These are phyloP conservation scores for Poeciliopsis paucimaculata DNA, from an alignment of 2,797 vertebrate species.

Conservation along the genomic window DNA sequence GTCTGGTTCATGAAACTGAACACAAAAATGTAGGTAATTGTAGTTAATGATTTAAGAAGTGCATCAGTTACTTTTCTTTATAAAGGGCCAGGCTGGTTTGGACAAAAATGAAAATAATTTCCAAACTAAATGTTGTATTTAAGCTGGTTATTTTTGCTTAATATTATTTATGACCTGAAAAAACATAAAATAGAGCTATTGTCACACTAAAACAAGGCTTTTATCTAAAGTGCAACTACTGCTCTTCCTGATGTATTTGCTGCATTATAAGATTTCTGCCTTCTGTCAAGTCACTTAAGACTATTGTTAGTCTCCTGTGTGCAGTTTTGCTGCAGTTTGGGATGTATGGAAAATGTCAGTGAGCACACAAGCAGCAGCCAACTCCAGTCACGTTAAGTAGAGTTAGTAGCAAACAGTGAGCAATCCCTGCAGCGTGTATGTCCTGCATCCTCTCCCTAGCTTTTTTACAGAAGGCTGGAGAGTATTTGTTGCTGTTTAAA, in stretches of 20 bases:
- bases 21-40: background rate
- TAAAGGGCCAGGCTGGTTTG: background rate
- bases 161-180: background rate
- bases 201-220: background rate
- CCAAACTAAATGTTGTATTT: background rate
- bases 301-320: background rate
- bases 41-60: background rate
- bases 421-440: background rate
- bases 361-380: background rate
- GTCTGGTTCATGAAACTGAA: background rate
- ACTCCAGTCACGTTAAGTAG: background rate
- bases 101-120: background rate
- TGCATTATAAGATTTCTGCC: background rate
- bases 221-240: background rate
- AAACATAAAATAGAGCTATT: background rate
- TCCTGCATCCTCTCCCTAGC: background rate
- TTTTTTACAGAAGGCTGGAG: background rate
- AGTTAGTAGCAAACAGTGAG: background rate
- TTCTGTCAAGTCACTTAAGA: background rate
- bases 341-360: slow-evolving; percentile 3
- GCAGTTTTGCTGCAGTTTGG: slow-evolving; percentile 12
- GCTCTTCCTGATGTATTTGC: background rate
- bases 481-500: slow-evolving; percentile 1
- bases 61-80: background rate
- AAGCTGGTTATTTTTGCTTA: background rate